phyloP scores from a whole-genome alignment of 1,140 invertebrate genomes.

The Aphelinus atriplicis region DNA sequence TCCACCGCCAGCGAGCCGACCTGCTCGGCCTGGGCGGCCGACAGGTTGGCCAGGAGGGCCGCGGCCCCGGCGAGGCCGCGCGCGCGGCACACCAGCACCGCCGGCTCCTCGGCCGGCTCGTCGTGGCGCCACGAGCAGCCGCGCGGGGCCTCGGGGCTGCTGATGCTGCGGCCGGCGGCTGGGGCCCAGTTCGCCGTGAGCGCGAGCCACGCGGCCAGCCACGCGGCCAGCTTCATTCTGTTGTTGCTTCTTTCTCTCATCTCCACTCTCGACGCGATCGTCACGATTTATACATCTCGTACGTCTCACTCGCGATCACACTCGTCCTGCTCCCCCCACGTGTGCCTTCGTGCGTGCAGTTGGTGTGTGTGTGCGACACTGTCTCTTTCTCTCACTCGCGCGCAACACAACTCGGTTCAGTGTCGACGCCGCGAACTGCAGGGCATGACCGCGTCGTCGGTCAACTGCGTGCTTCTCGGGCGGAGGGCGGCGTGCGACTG shows the following conservation, averaged over 20 bases:
- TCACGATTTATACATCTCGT: slow-evolving; percentile 34
- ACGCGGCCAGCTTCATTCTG: slow-evolving; percentile 34
- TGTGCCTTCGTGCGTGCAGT: too few relatives aligned
- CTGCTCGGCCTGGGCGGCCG: slow-evolving; percentile 73
- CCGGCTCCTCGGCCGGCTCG: slow-evolving; percentile 63
- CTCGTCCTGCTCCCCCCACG: not conserved
- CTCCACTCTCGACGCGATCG: not conserved
- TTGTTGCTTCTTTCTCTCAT: slow-evolving; percentile 13
- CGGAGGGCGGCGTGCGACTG: slow-evolving; percentile 47
- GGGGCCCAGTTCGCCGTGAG: slow-evolving; percentile 19
- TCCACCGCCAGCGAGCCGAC: slow-evolving; percentile 76
- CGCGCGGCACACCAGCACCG: slow-evolving; percentile 78
- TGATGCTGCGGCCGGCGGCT: slow-evolving; percentile 52
- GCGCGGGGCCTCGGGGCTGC: slow-evolving; percentile 67
- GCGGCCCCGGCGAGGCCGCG: slow-evolving; percentile 78
- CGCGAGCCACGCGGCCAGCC: slow-evolving; percentile 47
- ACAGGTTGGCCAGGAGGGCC: slow-evolving; percentile 75
- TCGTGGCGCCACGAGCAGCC: slow-evolving; percentile 73
- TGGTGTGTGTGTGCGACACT: too few relatives aligned
- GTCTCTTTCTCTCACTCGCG: not conserved
- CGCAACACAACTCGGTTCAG: not conserved
- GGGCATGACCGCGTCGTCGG: slow-evolving; percentile 9
- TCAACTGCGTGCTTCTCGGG: slow-evolving; percentile 2
- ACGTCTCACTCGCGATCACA: not conserved
- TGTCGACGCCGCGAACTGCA: slow-evolving; percentile 14